phyloP scores from a whole-genome alignment of 2,888 invertebrate species.

The Kuschelorhynchus macadamiae region DNA sequence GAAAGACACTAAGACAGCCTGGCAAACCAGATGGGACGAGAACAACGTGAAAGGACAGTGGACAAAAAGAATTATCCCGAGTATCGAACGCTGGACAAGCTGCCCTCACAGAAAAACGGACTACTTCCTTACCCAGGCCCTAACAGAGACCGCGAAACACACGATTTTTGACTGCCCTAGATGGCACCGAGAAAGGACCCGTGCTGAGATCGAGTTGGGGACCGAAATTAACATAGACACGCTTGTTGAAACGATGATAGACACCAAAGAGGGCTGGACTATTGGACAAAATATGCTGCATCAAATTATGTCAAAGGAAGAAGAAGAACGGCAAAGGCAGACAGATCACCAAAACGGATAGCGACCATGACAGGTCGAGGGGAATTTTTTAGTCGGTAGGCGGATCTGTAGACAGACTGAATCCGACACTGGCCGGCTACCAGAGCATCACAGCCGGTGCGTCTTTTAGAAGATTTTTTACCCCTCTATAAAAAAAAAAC shows the following conservation, averaged over 20 bases:
- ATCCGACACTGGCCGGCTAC: too few relatives aligned
- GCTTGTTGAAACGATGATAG: neutral
- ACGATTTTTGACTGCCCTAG: neutral
- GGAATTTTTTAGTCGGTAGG: too few relatives aligned
- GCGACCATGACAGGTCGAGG: too few relatives aligned
- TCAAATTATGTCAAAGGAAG: neutral
- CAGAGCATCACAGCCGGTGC: too few relatives aligned
- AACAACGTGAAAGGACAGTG: constrained; percentile 1
- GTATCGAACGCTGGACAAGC: constrained; percentile 11
- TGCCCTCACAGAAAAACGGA: too few relatives aligned
- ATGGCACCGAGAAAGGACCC: neutral
- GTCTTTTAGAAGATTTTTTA: too few relatives aligned
- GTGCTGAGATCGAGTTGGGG: neutral
- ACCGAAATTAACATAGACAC: neutral
- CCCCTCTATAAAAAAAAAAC: too few relatives aligned
- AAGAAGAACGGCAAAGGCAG: neutral
- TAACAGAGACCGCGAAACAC: neutral
- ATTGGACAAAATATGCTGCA: neutral
- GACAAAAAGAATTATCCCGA: constrained; percentile 18
- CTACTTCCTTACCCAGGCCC: neutral
- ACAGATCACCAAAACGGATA: too few relatives aligned
- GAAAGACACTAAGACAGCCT: neutral
- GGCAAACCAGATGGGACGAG: constrained; percentile 7
- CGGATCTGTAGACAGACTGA: too few relatives aligned
- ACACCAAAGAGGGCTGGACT: neutral